phyloP scores from a whole-genome alignment of 2,888 invertebrate genomes.

The Petrolisthes manimaculis region DNA sequence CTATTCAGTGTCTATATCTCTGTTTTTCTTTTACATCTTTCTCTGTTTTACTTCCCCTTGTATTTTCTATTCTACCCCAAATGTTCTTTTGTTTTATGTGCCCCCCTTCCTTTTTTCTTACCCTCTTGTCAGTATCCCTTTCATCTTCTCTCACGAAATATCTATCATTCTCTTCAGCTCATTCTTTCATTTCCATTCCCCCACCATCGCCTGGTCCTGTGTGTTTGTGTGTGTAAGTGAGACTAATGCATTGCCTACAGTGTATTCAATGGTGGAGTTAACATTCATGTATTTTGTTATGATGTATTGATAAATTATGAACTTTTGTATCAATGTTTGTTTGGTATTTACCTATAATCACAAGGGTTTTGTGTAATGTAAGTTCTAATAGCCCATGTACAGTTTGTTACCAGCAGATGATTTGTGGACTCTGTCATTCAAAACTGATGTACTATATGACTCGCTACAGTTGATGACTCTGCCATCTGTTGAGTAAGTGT shows the following conservation, averaged over 20 bases:
- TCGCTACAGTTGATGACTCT: no score
- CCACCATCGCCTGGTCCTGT: background rate
- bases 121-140: background rate
- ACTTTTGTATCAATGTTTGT: conserved; percentile 15
- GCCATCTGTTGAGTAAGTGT: no score
- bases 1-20: background rate
- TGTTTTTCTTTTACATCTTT: background rate
- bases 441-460: no score
- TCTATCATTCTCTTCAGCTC: background rate
- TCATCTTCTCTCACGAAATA: background rate
- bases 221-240: background rate
- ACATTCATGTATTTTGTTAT: conserved; percentile 32
- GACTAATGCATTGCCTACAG: background rate
- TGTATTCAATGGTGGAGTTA: conserved; percentile 15
- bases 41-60: background rate
- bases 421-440: no score
- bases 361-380: background rate
- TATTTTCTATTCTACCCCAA: background rate
- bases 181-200: background rate
- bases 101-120: background rate
- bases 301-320: conserved; percentile 37
- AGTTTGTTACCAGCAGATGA: no score
- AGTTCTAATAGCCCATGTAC: no score
- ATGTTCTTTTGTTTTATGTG: background rate
- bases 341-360: background rate